phyloP scores from a whole-genome alignment of 2,888 invertebrate genomes.

The Pharmacophagus antenor region DNA sequence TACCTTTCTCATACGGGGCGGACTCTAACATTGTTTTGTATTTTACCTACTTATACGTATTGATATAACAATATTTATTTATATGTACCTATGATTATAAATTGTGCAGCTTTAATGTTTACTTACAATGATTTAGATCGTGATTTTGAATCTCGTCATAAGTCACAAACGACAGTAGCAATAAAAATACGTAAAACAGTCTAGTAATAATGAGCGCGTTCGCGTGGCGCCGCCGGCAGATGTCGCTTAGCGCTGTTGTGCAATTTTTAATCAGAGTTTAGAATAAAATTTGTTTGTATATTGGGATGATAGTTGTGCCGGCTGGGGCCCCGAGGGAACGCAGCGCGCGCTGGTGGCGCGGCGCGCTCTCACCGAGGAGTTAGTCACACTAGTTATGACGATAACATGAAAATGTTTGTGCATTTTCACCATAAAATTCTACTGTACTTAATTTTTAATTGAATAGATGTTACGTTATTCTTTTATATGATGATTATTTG shows the following conservation, averaged over 20 bases:
- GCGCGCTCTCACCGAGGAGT: slow-evolving; percentile 43
- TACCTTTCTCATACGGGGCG: slow-evolving; percentile 48
- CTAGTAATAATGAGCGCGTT: slow-evolving; percentile 56
- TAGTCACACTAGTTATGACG: slow-evolving; percentile 77
- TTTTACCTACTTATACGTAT: slow-evolving; percentile 64
- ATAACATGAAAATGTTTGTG: slow-evolving; percentile 76
- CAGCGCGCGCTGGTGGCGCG: slow-evolving; percentile 31
- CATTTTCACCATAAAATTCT: slow-evolving; percentile 74
- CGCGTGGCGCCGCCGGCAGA: slow-evolving; percentile 46
- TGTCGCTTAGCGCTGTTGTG: slow-evolving; percentile 50
- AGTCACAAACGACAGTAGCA: slow-evolving; percentile 80
- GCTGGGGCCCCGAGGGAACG: slow-evolving; percentile 5
- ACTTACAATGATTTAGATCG: slow-evolving; percentile 80
- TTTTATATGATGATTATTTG: slow-evolving; percentile 78
- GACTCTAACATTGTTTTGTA: slow-evolving; percentile 67
- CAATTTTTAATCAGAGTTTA: slow-evolving; percentile 60
- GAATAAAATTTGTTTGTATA: slow-evolving; percentile 41
- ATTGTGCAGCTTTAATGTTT: slow-evolving; percentile 80
- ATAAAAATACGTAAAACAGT: slow-evolving; percentile 68
- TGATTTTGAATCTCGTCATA: slow-evolving; percentile 81
- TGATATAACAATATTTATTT: slow-evolving; percentile 72
- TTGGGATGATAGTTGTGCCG: slow-evolving; percentile 34
- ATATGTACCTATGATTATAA: slow-evolving; percentile 76
- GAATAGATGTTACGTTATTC: slow-evolving; percentile 81
- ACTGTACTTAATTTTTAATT: slow-evolving; percentile 75